Conservation (phyloP, 1,140 invertebrate genomes). For the Physella acuta region DNA sequence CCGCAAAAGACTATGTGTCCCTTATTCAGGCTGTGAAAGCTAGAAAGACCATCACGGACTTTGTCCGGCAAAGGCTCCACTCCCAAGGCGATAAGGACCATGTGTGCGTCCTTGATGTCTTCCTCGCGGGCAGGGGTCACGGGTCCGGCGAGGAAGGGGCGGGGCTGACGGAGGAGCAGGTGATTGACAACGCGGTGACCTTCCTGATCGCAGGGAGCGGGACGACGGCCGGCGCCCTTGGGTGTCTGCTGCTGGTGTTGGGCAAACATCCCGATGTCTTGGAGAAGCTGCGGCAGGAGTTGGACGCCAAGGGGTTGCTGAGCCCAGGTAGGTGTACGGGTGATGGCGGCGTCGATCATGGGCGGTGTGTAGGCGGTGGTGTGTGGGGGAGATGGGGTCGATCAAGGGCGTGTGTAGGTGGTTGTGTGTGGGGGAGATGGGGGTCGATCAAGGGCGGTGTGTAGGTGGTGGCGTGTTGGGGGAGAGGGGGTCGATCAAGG, state of each 20-base stretch:
- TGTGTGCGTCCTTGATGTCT: slow-evolving; percentile 17
- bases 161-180: slow-evolving; percentile 12
- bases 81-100: slow-evolving; percentile 1
- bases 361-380: not conserved
- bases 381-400: no score
- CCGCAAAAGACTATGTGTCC: no score
- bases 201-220: slow-evolving; percentile 34
- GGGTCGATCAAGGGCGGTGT: no score
- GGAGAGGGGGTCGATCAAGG: no score
- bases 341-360: not conserved
- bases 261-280: slow-evolving; percentile 33
- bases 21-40: slow-evolving; percentile 13
- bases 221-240: slow-evolving; percentile 31
- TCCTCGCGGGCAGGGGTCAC: not conserved
- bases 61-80: not conserved
- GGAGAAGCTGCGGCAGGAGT: slow-evolving; percentile 30
- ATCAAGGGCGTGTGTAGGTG: no score
- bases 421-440: no score
- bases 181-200: slow-evolving; percentile 32
- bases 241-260: slow-evolving; percentile 30
- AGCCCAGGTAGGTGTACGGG: not conserved
- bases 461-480: no score
- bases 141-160: not conserved
- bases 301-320: slow-evolving; percentile 29
- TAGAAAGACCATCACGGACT: slow-evolving; percentile 9